Base-by-base conservation (phyloP, 1,140 invertebrate species). In the Latrodectus geometricus region DNA sequence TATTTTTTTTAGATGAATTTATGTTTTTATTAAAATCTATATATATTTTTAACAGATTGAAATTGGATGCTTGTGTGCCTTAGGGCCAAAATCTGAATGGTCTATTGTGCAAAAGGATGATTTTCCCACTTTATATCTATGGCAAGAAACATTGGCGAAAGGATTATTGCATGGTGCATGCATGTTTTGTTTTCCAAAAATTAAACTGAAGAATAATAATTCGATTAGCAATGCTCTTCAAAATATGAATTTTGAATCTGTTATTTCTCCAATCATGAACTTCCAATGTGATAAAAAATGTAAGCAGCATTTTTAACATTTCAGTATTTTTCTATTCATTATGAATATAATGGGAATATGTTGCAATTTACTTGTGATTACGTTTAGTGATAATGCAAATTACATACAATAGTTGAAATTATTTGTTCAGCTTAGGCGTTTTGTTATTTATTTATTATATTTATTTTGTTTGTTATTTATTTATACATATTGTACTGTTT, bases 191-290 rank as follows among this genome's bases (percentile, higher is more conserved):
- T 66, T 87, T 21, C 85, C 85, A 54, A 23, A 21, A 17, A 54
- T 87, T 17, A 80, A 50, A 68, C 54, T 87, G 17, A 79, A 74
- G 17, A 87, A 80, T 54, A 87, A 80, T 69, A 74, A 52, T 74
- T 80, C 54, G 21, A 17, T 69, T 21, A 66, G 54, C 61, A 54
- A 23, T 66, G 65, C 72, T 52, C 21, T 78, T 7, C 75, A 78
- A 52, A 49, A 20, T 23, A 14, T 56, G 11, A 48, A 80, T 65
- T 35, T 80, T 66, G 1, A 12, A 23, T 8, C 74, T n/a, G 23
- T 73, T 21, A 49, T 15, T 65, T 14, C 72, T 4, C 76, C 76
- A 17, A 15, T 74, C 35, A 74, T 66, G 66, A 54, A 15, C 49
- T 17, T 54, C 4, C 17, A 49, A 4, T 48, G 15, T 66, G 77